Conservation (phyloP, 2,797 vertebrate genomes). For the Phylloscopus collybita region DNA sequence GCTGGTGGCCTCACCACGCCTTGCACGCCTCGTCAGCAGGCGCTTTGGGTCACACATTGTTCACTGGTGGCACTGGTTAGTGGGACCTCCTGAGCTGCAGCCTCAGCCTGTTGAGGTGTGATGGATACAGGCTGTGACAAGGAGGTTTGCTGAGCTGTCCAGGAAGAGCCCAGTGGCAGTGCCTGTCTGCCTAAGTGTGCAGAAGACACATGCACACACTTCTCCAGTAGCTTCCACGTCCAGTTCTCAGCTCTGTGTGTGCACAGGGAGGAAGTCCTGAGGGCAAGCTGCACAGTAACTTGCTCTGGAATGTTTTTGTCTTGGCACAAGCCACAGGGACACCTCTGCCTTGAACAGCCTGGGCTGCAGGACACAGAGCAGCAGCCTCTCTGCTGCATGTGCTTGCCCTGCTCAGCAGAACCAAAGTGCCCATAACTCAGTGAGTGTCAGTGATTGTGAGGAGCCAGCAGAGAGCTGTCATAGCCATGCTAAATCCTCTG, state of each 20-base stretch:
- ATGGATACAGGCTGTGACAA: neutral
- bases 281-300: neutral
- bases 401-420: neutral
- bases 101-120: neutral
- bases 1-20: neutral
- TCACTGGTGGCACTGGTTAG: neutral
- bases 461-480: neutral
- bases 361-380: neutral
- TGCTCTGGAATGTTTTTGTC: neutral
- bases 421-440: neutral
- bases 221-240: neutral
- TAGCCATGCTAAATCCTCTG: neutral
- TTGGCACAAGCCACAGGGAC: neutral
- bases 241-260: neutral
- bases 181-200: fast-evolving
- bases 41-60: fast-evolving
- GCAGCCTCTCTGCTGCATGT: neutral
- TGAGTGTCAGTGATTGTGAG: neutral
- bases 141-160: neutral
- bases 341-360: neutral
- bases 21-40: neutral
- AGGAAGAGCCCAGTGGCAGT: neutral
- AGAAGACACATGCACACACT: neutral
- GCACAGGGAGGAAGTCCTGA: neutral
- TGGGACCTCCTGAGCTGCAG: neutral